Percentiles rank a stretch among this genome's conserved stretches.
Conservation (phyloP, 2,797 vertebrate species). For the Smutsia temminckii region DNA sequence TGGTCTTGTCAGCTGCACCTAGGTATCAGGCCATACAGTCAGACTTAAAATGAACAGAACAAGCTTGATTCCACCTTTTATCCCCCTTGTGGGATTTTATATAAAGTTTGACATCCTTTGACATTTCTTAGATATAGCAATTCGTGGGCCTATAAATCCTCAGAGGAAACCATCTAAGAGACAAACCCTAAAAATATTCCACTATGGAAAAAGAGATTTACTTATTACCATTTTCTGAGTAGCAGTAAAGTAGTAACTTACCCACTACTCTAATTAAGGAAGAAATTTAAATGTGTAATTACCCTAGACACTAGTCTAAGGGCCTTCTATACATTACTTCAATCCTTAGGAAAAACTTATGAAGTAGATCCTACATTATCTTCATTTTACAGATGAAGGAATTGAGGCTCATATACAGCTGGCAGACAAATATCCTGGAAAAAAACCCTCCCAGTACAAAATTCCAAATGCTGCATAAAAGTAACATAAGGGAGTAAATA, state of each 20-base stretch:
- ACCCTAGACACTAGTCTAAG: background rate
- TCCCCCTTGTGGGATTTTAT: background rate
- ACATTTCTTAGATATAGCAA: background rate
- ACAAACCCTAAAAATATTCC: background rate
- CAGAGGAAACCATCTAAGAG: background rate
- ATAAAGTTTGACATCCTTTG: background rate
- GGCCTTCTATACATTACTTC: background rate
- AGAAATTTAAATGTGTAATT: background rate
- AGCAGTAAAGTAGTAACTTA: background rate
- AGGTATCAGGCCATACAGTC: background rate
- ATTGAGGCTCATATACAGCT: background rate
- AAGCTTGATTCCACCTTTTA: background rate
- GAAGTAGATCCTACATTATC: background rate
- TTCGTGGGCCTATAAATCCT: background rate
- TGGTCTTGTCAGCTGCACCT: conserved; percentile 83
- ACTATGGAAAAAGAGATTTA: background rate
- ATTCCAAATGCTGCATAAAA: background rate
- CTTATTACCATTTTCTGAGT: background rate
- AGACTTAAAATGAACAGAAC: background rate
- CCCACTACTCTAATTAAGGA: background rate
- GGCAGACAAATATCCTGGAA: background rate
- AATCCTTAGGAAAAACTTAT: background rate
- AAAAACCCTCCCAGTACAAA: background rate
- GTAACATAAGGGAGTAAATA: background rate
- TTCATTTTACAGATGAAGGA: background rate